These are phyloP conservation scores for Zaprionus capensis DNA, from an alignment of 1,140 invertebrate species.

Conservation along the genomic window DNA sequence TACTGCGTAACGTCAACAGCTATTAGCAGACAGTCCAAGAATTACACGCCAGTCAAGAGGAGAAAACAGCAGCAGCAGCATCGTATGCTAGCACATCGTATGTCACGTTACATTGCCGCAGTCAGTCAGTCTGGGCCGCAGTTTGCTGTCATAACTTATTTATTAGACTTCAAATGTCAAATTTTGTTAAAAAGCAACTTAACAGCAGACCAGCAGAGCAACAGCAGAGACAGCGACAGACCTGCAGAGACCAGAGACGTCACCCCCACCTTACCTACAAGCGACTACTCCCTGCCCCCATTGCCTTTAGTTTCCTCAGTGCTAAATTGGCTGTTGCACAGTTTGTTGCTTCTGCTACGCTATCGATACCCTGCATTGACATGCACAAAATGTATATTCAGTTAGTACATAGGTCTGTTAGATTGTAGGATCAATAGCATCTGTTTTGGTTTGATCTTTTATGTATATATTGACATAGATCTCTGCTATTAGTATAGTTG, in stretches of 20 bases:
- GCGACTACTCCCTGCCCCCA: not conserved
- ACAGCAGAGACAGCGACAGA: not conserved
- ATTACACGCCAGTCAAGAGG: not conserved
- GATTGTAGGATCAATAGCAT: no score
- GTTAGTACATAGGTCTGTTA: no score
- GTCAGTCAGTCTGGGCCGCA: constrained; percentile 34
- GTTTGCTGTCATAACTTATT: constrained; percentile 70
- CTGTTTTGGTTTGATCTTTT: no score
- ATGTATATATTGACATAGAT: no score
- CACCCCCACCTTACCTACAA: not conserved
- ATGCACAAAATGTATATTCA: not conserved
- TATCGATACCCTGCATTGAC: not conserved
- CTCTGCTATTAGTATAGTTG: no score
- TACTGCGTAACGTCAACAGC: constrained; percentile 28
- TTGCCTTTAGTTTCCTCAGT: not conserved
- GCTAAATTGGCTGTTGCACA: constrained; percentile 1
- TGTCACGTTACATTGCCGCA: not conserved
- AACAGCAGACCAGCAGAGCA: constrained; percentile 11
- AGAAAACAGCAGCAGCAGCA: not conserved
- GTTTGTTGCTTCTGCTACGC: not conserved
- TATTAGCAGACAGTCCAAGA: constrained; percentile 39
- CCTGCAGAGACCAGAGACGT: not conserved
- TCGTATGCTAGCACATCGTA: not conserved
- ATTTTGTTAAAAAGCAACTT: constrained; percentile 59
- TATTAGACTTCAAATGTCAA: constrained; percentile 72